Base-by-base conservation (phyloP, 2,797 vertebrate species). In the Alfaro cultratus region DNA sequence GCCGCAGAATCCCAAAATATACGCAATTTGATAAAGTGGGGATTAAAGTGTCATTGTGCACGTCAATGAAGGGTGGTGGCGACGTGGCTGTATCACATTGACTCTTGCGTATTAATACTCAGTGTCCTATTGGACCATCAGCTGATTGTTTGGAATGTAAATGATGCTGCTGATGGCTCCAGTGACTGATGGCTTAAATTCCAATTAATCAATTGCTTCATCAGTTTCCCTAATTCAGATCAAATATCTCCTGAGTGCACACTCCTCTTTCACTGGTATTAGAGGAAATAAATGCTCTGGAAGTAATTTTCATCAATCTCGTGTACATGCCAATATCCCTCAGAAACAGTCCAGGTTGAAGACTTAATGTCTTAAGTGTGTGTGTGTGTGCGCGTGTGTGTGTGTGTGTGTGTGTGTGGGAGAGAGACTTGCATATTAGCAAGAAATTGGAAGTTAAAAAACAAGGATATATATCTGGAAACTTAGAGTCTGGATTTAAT, bases 181-280 rank as follows among this genome's bases (percentile, higher is more conserved):
- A 93, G 96, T 98, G 97, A 98, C 97, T 96, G 97, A 98, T 98
- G 97, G 97, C 97, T 98, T 98, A 95, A 97, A 97, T 99, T 98
- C 97, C 97, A 97, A 97, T 99, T 97, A 98, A 98, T 99, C 98
- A 98, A 96, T 98, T 97, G 96, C 96, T 98, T 98, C 97, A 97
- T 98, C 92, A 93, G 96, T 98, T 99, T 97, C 96, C 96, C 97
- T 98, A 97, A 98, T 98, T 98, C 97, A 97, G 97, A 98, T 98
- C 97, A 98, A 97, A 97, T 98, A 97, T 98, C 97, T 97, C 96
- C 94, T 94, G 96, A 97, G 96, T 95, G 96, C 96, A 95, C 95
- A 95, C 89, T 95, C 93, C 94, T 97, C 96, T 96, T 97, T 96
- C 89, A 93, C 91, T 93, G 91, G 93, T 97, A 96, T 97, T 97